phyloP scores from a whole-genome alignment of 2,797 vertebrate species.

The Benthosema pterotum region DNA sequence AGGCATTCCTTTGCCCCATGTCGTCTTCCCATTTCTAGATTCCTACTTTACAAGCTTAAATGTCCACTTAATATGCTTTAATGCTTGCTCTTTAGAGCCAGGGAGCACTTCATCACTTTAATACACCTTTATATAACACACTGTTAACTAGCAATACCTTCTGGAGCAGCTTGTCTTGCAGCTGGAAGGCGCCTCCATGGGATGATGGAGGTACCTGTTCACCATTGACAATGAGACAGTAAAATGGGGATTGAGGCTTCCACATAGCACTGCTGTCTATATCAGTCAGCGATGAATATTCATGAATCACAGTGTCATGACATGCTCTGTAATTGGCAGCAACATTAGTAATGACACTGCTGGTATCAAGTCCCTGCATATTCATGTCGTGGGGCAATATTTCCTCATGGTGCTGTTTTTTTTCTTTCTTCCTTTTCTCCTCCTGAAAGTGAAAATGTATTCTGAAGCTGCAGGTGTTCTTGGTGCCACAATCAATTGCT shows the following conservation, averaged over 20 bases:
- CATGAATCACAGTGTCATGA: slow-evolving; percentile 88
- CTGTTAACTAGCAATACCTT: slow-evolving; percentile 87
- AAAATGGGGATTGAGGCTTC: slow-evolving; percentile 81
- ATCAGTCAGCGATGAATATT: slow-evolving; percentile 86
- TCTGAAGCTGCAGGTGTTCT: slow-evolving; percentile 84
- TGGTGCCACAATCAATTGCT: slow-evolving; percentile 81
- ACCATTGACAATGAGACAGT: slow-evolving; percentile 85
- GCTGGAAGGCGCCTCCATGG: slow-evolving; percentile 78
- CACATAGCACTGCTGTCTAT: slow-evolving; percentile 77
- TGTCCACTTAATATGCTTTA: slow-evolving; percentile 90
- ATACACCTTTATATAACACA: slow-evolving; percentile 90
- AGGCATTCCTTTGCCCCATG: slow-evolving; percentile 78
- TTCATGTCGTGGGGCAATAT: slow-evolving; percentile 84
- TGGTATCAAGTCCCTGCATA: slow-evolving; percentile 85
- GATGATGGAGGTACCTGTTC: slow-evolving; percentile 85
- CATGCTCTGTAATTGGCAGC: slow-evolving; percentile 89
- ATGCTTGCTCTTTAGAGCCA: slow-evolving; percentile 85
- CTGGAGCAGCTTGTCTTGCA: slow-evolving; percentile 85
- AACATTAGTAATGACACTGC: slow-evolving; percentile 87
- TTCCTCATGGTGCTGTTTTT: slow-evolving; percentile 70
- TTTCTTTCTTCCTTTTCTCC: slow-evolving; percentile 33
- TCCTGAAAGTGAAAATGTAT: slow-evolving; percentile 80
- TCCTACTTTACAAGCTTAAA: slow-evolving; percentile 85
- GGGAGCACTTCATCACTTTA: slow-evolving; percentile 86
- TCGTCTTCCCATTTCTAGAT: slow-evolving; percentile 82